phyloP scores from a whole-genome alignment of 2,797 vertebrate genomes.

The Anas capensis region DNA sequence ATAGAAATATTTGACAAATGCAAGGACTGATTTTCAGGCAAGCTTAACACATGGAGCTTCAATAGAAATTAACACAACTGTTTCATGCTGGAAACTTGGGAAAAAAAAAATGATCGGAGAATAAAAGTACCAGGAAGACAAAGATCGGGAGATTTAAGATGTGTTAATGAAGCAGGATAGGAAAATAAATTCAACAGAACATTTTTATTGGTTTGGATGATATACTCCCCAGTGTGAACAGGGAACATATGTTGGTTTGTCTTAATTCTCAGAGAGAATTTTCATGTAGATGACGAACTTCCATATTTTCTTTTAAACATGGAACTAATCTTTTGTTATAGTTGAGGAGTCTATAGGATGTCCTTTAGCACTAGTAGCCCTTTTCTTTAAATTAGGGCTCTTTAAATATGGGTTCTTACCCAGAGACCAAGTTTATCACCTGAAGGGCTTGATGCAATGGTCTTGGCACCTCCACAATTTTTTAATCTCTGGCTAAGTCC shows the following conservation, averaged over 20 bases:
- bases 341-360: neutral
- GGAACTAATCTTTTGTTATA: conserved; percentile 21
- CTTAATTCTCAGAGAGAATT: neutral
- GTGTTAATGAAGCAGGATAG: neutral
- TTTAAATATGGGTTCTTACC: neutral
- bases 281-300: too few species aligned
- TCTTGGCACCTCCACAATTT: neutral
- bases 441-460: neutral
- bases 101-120: neutral
- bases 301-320: neutral
- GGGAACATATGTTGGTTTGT: neutral
- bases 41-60: neutral
- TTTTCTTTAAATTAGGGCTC: neutral
- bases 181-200: neutral
- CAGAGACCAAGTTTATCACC: neutral
- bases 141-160: neutral
- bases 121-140: neutral
- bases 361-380: neutral
- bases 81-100: neutral
- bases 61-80: neutral
- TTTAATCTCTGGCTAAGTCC: neutral
- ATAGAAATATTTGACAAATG: neutral
- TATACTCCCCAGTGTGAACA: neutral
- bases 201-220: neutral
- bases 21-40: neutral